These are phyloP conservation scores for Hypocryptadius cinnamomeus DNA, from an alignment of 2,113 vertebrate genomes.

Conservation along the genomic window DNA sequence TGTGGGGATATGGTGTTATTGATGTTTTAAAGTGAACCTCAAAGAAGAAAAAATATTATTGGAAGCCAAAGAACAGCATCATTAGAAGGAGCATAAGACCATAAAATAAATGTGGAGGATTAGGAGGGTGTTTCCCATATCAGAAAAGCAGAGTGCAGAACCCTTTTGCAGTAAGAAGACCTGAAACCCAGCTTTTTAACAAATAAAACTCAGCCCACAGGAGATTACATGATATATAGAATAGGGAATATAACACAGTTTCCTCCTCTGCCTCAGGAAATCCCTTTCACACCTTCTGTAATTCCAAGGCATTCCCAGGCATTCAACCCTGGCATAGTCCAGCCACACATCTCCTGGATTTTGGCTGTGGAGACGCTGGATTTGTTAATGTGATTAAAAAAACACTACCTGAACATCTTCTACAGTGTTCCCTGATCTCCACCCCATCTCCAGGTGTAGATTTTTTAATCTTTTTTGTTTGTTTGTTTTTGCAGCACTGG, in stretches of 20 bases:
- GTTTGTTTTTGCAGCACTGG: not conserved
- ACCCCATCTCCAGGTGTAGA: not conserved
- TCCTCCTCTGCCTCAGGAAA: not conserved
- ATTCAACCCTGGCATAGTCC: not conserved
- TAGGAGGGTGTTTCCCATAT: not conserved
- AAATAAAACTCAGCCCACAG: not conserved
- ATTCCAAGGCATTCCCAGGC: not conserved
- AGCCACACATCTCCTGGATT: not conserved
- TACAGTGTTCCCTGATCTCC: not conserved
- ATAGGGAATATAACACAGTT: not conserved
- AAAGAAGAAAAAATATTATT: not conserved
- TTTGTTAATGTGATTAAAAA: not conserved
- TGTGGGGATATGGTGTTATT: not conserved
- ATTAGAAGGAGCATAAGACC: not conserved
- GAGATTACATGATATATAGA: not conserved
- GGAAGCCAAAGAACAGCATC: not conserved
- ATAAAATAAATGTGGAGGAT: not conserved
- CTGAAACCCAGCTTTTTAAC: not conserved
- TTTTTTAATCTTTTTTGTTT: rapidly evolving
- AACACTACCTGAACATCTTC: not conserved
- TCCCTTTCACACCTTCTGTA: not conserved
- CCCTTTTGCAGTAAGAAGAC: not conserved
- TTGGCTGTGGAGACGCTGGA: not conserved
- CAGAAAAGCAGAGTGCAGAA: not conserved
- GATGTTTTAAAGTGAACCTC: not conserved